Base-by-base conservation (phyloP, 23 tunicate genomes). In the Oikopleura dioica region DNA sequence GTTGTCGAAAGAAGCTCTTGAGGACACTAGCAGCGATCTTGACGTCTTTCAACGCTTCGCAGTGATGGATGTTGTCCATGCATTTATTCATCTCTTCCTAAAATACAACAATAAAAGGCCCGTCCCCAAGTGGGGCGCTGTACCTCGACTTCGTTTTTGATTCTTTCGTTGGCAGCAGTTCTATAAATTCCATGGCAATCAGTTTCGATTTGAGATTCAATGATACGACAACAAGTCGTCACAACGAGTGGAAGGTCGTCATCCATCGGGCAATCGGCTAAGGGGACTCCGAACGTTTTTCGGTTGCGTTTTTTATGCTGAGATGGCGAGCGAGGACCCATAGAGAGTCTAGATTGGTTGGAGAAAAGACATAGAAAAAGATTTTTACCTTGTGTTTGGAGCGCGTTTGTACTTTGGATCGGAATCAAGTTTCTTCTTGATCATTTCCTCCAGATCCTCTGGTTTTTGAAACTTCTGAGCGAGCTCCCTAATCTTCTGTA, bases 1-100 rank as follows among this genome's bases (percentile, higher is more conserved):
- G 26, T 28, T 63, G 72, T 63, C 72, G 72, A 63, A 63, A 63
- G 72, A 63, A 63, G 33, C 72, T 63, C 33, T 63, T 63, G 72
- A 63, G 72, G 33, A 63, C 72, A 23, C 32, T 16, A 28, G 72
- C 72, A 28, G 72, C 72, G 2, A 63, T 63, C 33, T 63, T 63
- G 30, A 63, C 72, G 33, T 63, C 72, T 28, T 28, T 23, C 33
- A 63, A 63, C 4, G 16, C 30, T 63, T 63, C 72, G 26, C 72
- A 63, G 5, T 63, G 32, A 31, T 63, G 33, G 26, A 63, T 63
- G 72, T 63, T 23, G 5, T 63, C 72, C 33, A 63, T 63, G 4
- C 30, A 63, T 63, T 63, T 63, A 31, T 63, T 63, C 72, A 63
- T 63, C 26, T 63, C 72, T 28, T 63, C 72, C 33, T n/a, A n/a